Percentiles rank a stretch among this genome's conserved stretches.
Conservation (phyloP, 2,113 vertebrate genomes). For the Harpagus bidentatus region DNA sequence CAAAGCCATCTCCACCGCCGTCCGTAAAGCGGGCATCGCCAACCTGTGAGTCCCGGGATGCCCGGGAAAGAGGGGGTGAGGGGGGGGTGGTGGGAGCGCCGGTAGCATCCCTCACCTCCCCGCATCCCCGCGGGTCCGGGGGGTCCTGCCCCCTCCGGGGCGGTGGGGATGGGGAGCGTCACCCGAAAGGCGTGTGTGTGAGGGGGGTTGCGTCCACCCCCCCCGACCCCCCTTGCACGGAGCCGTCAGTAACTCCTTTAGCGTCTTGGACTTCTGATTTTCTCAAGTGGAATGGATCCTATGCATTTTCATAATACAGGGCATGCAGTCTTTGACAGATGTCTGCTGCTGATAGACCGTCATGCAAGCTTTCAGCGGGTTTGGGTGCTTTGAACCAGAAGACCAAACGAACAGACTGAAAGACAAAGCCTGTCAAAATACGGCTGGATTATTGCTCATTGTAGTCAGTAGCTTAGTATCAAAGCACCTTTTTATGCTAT, state of each 20-base stretch:
- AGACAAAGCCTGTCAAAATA: background rate
- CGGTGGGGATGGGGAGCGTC: background rate
- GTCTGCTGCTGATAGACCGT: background rate
- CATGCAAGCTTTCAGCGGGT: background rate
- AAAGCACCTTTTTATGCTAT: background rate
- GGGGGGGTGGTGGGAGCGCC: background rate
- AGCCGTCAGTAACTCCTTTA: too few relatives aligned
- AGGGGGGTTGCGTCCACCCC: too few relatives aligned
- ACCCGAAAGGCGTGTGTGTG: background rate
- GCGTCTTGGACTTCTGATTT: background rate
- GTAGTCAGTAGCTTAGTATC: background rate
- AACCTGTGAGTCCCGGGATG: slow-evolving; percentile 81
- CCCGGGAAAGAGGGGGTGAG: too few relatives aligned
- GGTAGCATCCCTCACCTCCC: background rate
- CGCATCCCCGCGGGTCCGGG: background rate
- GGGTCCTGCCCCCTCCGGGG: background rate
- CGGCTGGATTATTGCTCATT: background rate
- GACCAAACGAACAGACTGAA: background rate
- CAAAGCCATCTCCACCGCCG: slow-evolving; percentile 93
- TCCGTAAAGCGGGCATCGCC: slow-evolving; percentile 94
- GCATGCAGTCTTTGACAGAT: background rate
- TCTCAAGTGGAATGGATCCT: background rate
- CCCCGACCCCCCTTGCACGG: background rate
- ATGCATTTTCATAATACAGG: background rate
- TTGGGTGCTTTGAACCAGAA: background rate